phyloP scores from a whole-genome alignment of 2,113 vertebrate species.

The Scolopax mira region DNA sequence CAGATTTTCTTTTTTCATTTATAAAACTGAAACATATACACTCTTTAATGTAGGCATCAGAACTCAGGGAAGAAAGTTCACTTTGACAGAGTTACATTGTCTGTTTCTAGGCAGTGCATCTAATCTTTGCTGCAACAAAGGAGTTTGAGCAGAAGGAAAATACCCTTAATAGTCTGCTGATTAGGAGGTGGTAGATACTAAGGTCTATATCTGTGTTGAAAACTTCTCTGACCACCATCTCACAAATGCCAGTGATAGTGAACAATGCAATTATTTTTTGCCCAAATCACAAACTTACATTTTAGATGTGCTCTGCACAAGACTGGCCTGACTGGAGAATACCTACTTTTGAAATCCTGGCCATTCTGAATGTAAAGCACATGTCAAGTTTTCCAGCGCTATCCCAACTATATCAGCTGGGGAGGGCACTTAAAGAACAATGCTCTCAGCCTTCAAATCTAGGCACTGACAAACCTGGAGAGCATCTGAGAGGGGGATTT shows the following conservation, averaged over 20 bases:
- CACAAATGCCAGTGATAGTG: accelerated
- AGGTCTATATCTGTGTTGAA: not conserved
- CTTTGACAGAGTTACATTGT: not conserved
- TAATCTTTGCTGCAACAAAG: not conserved
- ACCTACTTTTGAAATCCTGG: not conserved
- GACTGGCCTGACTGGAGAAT: not conserved
- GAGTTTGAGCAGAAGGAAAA: not conserved
- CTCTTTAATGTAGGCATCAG: not conserved
- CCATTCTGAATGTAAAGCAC: not conserved
- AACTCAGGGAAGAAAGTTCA: not conserved
- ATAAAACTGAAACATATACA: not conserved
- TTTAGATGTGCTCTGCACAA: not conserved
- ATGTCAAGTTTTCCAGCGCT: not conserved
- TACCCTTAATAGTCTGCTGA: not conserved
- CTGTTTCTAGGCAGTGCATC: not conserved
- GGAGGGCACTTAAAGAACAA: not conserved
- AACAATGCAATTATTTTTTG: not conserved
- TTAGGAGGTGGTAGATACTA: not conserved
- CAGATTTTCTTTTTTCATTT: not conserved
- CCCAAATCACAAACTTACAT: not conserved
- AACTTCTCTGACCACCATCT: not conserved
- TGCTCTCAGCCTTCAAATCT: not conserved
- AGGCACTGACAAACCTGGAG: not conserved
- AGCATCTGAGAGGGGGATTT: not conserved
- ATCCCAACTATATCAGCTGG: not conserved